Conservation (phyloP, 2,113 vertebrate species). For the Telmatochromis brachygnathus region DNA sequence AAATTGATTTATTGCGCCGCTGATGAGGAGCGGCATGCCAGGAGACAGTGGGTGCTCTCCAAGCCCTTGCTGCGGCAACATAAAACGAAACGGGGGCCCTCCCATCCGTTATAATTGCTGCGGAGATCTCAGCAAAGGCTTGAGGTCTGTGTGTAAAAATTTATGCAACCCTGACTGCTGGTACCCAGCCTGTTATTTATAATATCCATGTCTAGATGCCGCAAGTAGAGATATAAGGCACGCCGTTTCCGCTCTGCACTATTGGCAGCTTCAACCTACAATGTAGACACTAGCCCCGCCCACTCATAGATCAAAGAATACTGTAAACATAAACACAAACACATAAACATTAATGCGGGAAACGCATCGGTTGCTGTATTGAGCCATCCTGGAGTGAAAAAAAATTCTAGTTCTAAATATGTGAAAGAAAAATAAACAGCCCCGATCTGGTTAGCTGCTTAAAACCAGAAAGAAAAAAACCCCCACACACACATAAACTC, state of each 20-base stretch:
- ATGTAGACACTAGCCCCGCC: conserved; percentile 6
- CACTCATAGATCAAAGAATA: conserved; percentile 1
- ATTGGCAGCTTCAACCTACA: background rate
- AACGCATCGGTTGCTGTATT: background rate
- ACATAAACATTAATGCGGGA: background rate
- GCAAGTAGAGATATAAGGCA: conserved; percentile 1
- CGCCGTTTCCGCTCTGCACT: background rate
- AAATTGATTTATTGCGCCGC: conserved; percentile 75
- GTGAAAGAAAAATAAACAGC: background rate
- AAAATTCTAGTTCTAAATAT: background rate
- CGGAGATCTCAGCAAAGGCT: conserved; percentile 58
- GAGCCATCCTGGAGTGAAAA: background rate
- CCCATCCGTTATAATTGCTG: conserved; percentile 68
- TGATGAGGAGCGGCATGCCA: conserved; percentile 72
- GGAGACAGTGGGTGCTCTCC: conserved; percentile 62
- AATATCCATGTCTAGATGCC: conserved; percentile 30
- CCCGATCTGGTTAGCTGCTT: background rate
- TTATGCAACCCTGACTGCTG: conserved; percentile 41
- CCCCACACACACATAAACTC: background rate
- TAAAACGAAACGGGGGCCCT: conserved; percentile 62
- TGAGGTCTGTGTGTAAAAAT: conserved; percentile 44
- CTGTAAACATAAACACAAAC: background rate
- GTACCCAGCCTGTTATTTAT: conserved; percentile 38
- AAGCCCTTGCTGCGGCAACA: conserved; percentile 61
- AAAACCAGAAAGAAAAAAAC: background rate